Conservation (phyloP, 2,113 vertebrate species). For the Crotalus viridis region DNA sequence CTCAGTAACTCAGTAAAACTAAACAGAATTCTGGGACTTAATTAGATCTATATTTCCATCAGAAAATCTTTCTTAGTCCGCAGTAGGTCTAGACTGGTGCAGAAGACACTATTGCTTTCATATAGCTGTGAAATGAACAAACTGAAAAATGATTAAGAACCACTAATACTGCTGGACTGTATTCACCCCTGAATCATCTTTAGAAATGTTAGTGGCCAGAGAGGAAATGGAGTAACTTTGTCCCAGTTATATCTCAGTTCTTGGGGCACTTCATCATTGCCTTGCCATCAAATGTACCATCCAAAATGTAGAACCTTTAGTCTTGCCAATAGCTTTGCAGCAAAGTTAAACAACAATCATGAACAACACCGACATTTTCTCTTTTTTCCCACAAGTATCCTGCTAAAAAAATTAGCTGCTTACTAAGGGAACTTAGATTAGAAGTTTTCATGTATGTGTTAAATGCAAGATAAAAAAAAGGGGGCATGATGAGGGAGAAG, state of each 20-base stretch:
- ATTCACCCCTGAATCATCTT: neutral
- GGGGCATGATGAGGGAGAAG: neutral
- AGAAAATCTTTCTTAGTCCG: neutral
- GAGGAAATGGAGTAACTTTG: neutral
- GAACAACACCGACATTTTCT: neutral
- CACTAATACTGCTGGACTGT: neutral
- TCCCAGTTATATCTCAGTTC: neutral
- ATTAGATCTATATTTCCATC: neutral
- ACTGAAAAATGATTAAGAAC: neutral
- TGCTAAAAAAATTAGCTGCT: neutral
- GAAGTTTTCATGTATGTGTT: neutral
- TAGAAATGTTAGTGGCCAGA: neutral
- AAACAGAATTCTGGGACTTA: neutral
- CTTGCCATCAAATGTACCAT: neutral
- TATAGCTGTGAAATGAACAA: neutral
- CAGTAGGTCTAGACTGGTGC: neutral
- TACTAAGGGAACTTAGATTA: neutral
- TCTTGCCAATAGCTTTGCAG: neutral
- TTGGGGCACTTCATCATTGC: neutral
- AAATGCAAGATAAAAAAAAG: neutral
- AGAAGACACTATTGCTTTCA: accelerated
- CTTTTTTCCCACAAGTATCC: neutral
- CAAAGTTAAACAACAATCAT: neutral
- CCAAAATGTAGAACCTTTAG: neutral
- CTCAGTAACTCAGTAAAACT: neutral